Percentiles rank a stretch among this genome's conserved stretches.
phyloP scores from a whole-genome alignment of 2,113 vertebrate species.

The Cyprinodon variegatus region DNA sequence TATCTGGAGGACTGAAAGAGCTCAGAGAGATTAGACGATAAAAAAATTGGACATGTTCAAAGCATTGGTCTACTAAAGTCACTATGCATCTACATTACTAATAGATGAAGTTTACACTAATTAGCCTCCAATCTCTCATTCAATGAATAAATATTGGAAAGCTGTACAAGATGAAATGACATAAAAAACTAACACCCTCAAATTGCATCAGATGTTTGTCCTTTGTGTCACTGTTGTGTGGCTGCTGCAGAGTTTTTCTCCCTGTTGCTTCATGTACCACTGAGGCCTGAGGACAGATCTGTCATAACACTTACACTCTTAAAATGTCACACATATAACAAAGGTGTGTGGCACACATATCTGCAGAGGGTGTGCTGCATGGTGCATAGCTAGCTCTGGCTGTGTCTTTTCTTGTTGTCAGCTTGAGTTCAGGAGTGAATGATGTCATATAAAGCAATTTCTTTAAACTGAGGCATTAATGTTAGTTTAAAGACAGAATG shows the following conservation, averaged over 20 bases:
- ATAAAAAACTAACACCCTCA: conserved; percentile 7
- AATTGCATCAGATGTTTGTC: conserved; percentile 23
- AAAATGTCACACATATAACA: conserved; percentile 60
- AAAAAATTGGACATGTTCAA: conserved; percentile 20
- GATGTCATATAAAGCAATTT: conserved; percentile 18
- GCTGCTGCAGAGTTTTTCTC: conserved; percentile 25
- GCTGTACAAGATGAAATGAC: neutral
- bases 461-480: neutral
- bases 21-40: conserved; percentile 43
- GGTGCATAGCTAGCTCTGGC: conserved; percentile 33
- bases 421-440: conserved; percentile 15
- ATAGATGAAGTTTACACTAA: neutral
- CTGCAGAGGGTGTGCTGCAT: conserved; percentile 27
- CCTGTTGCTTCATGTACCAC: conserved; percentile 48
- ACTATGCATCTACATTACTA: neutral
- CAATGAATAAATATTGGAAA: no score
- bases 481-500: neutral
- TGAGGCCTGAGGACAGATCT: conserved; percentile 30
- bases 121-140: neutral
- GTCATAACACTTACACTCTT: conserved; percentile 61
- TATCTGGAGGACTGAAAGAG: conserved; percentile 31
- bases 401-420: conserved; percentile 35
- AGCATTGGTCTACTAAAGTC: neutral
- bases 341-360: conserved; percentile 65
- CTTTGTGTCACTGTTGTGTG: conserved; percentile 13